Conservation (phyloP, 1,140 invertebrate species). For the Holcopasites calliopsidis region DNA sequence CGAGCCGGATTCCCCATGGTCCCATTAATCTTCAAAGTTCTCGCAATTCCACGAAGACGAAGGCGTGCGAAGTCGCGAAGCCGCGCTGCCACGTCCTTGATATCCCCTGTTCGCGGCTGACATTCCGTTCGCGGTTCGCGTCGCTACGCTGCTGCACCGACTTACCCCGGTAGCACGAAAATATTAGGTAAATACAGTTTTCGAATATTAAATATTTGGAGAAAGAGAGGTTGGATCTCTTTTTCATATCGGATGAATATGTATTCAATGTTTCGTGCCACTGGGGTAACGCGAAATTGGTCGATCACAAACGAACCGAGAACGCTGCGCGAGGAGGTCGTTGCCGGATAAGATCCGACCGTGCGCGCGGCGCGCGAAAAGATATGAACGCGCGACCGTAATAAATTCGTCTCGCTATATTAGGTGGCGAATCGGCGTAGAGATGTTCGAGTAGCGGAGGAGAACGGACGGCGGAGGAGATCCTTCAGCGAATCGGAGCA, state of each 20-base stretch:
- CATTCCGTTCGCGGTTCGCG: neutral
- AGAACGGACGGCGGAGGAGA: constrained; percentile 6
- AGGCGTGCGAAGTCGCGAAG: constrained; percentile 40
- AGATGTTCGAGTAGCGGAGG: neutral
- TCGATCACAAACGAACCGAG: constrained; percentile 25
- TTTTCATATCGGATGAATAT: no score
- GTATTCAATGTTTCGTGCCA: no score
- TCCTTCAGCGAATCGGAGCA: constrained; percentile 17
- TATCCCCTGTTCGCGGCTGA: neutral
- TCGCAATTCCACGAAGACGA: constrained; percentile 47
- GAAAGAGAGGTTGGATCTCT: no score
- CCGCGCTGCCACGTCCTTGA: neutral
- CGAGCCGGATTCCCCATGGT: constrained; percentile 42
- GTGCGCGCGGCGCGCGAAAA: no score
- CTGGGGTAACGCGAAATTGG: constrained; percentile 36
- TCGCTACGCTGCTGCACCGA: no score
- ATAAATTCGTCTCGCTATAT: constrained; percentile 73
- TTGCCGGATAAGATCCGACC: no score
- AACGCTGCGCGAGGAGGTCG: neutral
- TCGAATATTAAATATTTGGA: no score
- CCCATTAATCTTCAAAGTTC: constrained; percentile 51
- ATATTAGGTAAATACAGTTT: no score
- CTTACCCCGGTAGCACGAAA: no score
- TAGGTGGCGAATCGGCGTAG: constrained; percentile 58
- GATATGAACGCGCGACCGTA: constrained; percentile 38